These are phyloP conservation scores for Dyspetes luteomarginatus DNA, from an alignment of 2,888 invertebrate genomes.

Conservation along the genomic window DNA sequence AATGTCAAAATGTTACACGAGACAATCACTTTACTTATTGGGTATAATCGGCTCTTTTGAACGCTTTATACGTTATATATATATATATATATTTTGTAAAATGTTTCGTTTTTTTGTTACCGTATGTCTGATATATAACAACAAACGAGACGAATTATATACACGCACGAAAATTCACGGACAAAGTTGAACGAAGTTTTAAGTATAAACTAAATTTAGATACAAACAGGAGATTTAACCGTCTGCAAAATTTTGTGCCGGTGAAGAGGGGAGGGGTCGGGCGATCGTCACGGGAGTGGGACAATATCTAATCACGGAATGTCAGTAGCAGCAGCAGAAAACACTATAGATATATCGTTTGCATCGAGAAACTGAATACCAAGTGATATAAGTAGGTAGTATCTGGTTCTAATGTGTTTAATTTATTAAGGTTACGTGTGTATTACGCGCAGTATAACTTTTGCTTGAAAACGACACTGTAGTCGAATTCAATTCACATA, in stretches of 20 bases:
- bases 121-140: background rate
- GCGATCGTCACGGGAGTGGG: background rate
- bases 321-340: constrained; percentile 13
- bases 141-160: background rate
- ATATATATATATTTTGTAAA: background rate
- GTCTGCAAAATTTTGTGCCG: constrained; percentile 58
- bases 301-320: constrained; percentile 16
- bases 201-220: constrained; percentile 58
- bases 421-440: background rate
- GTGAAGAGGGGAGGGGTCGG: background rate
- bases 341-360: background rate
- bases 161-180: constrained; percentile 18
- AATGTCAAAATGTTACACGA: constrained; percentile 36
- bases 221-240: constrained; percentile 56
- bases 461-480: too few species aligned
- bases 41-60: too few species aligned
- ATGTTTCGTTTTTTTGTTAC: background rate
- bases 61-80: too few species aligned
- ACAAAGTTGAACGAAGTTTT: constrained; percentile 40
- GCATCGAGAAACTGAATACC: background rate
- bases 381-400: background rate
- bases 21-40: constrained; percentile 14
- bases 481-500: too few species aligned
- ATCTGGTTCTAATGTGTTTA: background rate
- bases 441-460: too few species aligned